Conservation (phyloP, 92 coral and sea anemone genomes). For the Zoanthus sansibaricus region DNA sequence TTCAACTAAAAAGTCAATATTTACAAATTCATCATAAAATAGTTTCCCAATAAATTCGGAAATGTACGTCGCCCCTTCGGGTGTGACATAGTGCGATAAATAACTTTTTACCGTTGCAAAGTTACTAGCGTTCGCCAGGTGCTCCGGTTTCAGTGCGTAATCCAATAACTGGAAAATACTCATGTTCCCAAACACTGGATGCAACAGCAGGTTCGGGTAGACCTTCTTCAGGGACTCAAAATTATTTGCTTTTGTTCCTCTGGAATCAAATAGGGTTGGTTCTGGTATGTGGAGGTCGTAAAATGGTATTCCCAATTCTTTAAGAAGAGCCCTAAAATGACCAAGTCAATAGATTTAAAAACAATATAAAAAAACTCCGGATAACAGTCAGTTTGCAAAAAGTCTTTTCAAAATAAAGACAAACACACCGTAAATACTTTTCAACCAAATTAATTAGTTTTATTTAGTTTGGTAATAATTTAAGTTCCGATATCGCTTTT, state of each 20-base stretch:
- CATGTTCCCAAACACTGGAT: constrained; percentile 9
- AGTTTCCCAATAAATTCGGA: constrained; percentile 13
- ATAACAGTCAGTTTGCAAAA: too few relatives aligned
- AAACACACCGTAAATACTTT: too few relatives aligned
- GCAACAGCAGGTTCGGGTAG: constrained; percentile 1
- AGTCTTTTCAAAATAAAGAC: too few relatives aligned
- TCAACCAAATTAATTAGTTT: too few relatives aligned
- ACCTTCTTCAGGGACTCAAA: neutral
- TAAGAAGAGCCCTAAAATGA: neutral
- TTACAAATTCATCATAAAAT: neutral
- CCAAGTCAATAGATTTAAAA: neutral
- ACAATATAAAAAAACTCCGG: too few relatives aligned
- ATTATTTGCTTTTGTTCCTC: neutral
- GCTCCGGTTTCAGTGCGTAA: constrained; percentile 1
- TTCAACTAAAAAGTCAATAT: constrained; percentile 37
- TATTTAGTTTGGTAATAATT: too few relatives aligned
- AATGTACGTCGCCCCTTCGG: constrained; percentile 35
- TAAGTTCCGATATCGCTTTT: too few relatives aligned
- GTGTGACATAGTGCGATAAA: neutral
- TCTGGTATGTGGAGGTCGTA: neutral
- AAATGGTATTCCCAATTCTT: neutral
- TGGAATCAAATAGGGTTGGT: neutral
- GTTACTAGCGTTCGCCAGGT: neutral
- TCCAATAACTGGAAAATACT: neutral
- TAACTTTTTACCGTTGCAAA: neutral